These are phyloP conservation scores for Drosophila monieri DNA, from an alignment of 2,888 invertebrate species.

Conservation along the genomic window DNA sequence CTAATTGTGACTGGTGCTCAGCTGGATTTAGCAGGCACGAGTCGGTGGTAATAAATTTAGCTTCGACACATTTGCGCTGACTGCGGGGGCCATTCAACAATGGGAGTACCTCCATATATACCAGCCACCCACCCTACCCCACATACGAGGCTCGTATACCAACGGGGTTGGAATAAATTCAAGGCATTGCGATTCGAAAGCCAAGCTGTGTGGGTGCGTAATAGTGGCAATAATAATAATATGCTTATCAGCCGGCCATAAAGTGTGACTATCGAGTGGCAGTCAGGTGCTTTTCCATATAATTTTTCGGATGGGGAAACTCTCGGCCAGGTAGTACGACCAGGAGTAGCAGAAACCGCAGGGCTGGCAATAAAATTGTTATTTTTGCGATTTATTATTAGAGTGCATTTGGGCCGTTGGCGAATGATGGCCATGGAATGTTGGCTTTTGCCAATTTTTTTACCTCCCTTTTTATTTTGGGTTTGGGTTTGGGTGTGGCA, in stretches of 20 bases:
- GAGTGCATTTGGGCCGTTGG: constrained; percentile 75
- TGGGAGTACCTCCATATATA: constrained; percentile 7
- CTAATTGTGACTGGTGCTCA: constrained; percentile 6
- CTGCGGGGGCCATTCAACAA: constrained; percentile 49
- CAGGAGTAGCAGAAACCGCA: constrained; percentile 55
- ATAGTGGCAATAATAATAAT: constrained; percentile 72
- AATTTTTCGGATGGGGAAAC: constrained; percentile 2
- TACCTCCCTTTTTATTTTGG: constrained; percentile 10
- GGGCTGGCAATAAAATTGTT: constrained; percentile 73
- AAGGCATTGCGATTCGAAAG: constrained; percentile 9
- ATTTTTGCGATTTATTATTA: constrained; percentile 79
- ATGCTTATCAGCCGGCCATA: constrained; percentile 76
- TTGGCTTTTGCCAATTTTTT: constrained; percentile 26
- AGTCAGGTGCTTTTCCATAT: constrained; percentile 14
- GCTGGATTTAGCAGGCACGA: constrained; percentile 50
- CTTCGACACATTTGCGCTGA: constrained; percentile 48
- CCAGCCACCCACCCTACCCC: not conserved
- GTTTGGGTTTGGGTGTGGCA: constrained; percentile 1
- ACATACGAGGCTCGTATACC: not conserved
- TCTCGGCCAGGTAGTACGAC: constrained; percentile 13
- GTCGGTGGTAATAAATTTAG: constrained; percentile 63
- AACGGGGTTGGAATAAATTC: constrained; percentile 33
- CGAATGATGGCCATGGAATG: constrained; percentile 16
- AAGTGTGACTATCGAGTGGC: constrained; percentile 62
- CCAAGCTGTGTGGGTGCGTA: constrained; percentile 45